A percentile compares a stretch with the other conserved stretches of the same genome.
Conservation (phyloP, 2,113 vertebrate genomes). For the Ophthalmolycus amberensis region DNA sequence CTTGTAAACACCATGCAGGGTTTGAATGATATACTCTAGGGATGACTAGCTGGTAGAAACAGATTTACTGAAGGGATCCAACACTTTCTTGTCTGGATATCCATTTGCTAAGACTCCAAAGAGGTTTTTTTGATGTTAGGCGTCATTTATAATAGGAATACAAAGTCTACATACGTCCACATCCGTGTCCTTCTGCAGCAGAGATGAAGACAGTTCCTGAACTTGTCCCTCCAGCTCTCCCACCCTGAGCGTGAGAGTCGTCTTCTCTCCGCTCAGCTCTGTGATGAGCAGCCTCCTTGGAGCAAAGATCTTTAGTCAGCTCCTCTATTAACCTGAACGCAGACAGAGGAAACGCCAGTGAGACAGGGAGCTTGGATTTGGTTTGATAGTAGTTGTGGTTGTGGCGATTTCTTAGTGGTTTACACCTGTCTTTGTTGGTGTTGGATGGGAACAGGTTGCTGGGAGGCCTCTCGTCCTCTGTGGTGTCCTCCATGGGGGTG, state of each 20-base stretch:
- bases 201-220: conserved; percentile 76
- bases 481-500: conserved; percentile 83
- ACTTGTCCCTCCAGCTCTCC: conserved; percentile 84
- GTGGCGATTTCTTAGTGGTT: background rate
- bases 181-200: conserved; percentile 78
- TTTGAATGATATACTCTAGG: background rate
- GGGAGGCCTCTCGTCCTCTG: conserved; percentile 69
- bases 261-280: conserved; percentile 85
- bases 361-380: background rate
- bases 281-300: conserved; percentile 83
- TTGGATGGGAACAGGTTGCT: conserved; percentile 66
- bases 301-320: conserved; percentile 83
- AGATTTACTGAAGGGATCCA: background rate
- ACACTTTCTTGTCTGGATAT: background rate
- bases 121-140: background rate
- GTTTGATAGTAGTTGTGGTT: background rate
- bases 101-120: background rate
- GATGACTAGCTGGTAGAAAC: conserved; percentile 1
- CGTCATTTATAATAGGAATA: background rate
- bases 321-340: conserved; percentile 86
- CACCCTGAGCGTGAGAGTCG: conserved; percentile 76
- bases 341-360: conserved; percentile 20
- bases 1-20: background rate
- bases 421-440: conserved; percentile 85
- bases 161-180: conserved; percentile 81